Base-by-base conservation (phyloP, 1,140 invertebrate genomes). In the Anthonomus grandis region DNA sequence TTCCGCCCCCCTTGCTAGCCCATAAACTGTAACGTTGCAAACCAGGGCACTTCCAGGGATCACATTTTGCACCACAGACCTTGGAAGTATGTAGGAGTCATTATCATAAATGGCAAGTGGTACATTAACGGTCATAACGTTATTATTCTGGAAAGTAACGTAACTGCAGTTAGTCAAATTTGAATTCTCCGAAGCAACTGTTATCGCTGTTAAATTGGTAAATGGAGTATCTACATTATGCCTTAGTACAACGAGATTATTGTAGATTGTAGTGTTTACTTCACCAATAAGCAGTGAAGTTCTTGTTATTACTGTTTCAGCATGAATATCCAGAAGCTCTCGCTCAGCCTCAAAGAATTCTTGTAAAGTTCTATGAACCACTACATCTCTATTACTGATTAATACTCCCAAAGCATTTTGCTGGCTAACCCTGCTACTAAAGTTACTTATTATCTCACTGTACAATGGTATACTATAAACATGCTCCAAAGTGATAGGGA, bases 11-110 rank as follows among this genome's bases (percentile, higher is more conserved):
- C 54, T 47, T 5, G 38, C 45, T 15, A 56, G 31, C 2, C 54
- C 54, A 31, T 48, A 56, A 4, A 56, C 21, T 9, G 54, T 39
- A 24, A 21, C 19, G 21, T 56, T 56, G 36, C 54, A 56, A 19
- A 56, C 34, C 13, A 56, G 21, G 5, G 54, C 45, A 48, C 54
- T 56, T 12, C 54, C 54, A 15, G n/a, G 3, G 22, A 48, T 12
- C 2, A 48, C 27, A 24, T 38, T 37, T 2, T n/a, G 27, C 2
- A 21, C 17, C n/a, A 31, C 21, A 31, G 22, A 24, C 3, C 24
- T 2, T n/a, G 22, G 24, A 18, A 53, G 15, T 15, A 10, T 1
- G 38, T 45, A 55, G 0, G 42, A 24, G 4, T 37, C 21, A 13
- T 55, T 24, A 22, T 18, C 18, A 25, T 22, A 46, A n/a, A 27